A percentile compares a stretch with the other conserved stretches of the same genome.
phyloP scores from a whole-genome alignment of 2,797 vertebrate species.

The Lagodon rhomboides region DNA sequence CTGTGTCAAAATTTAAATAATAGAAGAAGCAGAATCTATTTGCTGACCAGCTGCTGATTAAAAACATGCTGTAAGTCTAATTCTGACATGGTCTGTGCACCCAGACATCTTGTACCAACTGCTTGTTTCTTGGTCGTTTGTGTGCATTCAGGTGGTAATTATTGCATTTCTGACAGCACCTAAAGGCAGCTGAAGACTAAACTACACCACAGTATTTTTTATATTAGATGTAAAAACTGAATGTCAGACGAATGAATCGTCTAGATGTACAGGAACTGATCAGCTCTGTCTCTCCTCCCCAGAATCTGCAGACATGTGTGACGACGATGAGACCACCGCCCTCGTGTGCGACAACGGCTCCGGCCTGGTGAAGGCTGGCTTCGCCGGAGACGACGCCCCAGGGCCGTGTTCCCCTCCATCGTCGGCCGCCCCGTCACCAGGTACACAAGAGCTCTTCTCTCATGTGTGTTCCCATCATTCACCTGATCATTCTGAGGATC shows the following conservation, averaged over 20 bases:
- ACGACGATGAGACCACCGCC: constrained; percentile 95
- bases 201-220: background rate
- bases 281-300: background rate
- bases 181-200: background rate
- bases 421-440: constrained; percentile 96
- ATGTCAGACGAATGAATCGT: background rate
- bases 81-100: background rate
- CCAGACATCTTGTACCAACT: no score
- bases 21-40: background rate
- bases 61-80: background rate
- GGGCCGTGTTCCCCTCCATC: constrained; percentile 95
- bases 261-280: background rate
- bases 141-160: no score
- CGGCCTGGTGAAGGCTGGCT: constrained; percentile 94
- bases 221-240: background rate
- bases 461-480: no score
- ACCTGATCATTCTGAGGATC: background rate
- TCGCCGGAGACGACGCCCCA: constrained; percentile 94
- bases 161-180: no score
- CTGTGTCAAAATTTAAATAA: no score
- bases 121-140: no score
- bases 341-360: constrained; percentile 96
- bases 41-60: background rate
- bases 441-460: constrained; percentile 60
- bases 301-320: constrained; percentile 89